These are phyloP conservation scores for Pao palembangensis DNA, from an alignment of 2,113 vertebrate genomes.

Conservation along the genomic window DNA sequence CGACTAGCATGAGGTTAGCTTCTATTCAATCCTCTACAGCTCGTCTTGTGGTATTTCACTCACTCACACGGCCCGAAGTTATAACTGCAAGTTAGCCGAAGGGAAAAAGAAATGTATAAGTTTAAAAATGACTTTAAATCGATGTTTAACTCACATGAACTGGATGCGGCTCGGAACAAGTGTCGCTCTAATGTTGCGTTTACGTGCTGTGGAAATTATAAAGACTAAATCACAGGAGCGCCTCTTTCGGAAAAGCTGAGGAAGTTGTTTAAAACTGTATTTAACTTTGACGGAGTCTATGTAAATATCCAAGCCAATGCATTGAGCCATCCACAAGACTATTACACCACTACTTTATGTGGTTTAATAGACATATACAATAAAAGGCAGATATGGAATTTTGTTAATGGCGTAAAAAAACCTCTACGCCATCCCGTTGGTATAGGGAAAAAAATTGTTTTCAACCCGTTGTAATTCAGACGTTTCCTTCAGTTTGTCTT, in stretches of 20 bases:
- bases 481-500: no score
- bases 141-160: conserved; percentile 70
- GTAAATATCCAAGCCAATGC: not conserved
- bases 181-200: conserved; percentile 52
- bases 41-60: fast-evolving
- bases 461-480: no score
- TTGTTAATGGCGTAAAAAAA: no score
- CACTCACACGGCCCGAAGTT: not conserved
- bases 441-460: no score
- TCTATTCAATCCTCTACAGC: not conserved
- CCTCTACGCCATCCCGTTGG: no score
- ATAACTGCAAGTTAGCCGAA: fast-evolving
- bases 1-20: conserved; percentile 15
- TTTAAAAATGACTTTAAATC: conserved; percentile 5
- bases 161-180: conserved; percentile 40
- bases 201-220: not conserved
- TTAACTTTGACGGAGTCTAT: no score
- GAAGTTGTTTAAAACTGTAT: no score
- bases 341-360: no score
- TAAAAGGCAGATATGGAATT: no score
- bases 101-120: not conserved
- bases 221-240: not conserved
- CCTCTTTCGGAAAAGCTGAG: no score
- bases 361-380: no score
- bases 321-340: no score